Evolutionary conservation across 2,797 vertebrate species (phyloP), one percentile per base, ranked within the genome.

Genomic region (Podargus strigoides): DNA sequence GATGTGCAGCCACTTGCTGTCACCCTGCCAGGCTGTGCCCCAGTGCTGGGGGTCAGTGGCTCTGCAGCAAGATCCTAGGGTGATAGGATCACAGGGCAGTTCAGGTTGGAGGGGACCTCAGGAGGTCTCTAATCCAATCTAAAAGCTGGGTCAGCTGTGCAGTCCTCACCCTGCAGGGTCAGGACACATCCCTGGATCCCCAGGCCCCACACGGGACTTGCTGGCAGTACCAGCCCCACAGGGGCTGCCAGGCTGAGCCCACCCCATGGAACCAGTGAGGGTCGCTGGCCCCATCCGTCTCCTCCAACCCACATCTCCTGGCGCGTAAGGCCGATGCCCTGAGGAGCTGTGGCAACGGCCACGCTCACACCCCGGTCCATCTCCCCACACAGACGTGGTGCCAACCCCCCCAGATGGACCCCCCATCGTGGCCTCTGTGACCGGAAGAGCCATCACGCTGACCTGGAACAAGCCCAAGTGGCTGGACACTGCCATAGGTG

Each of bases 401-500:
- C 99, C 99, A 5, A 99, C 99, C 11, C 99, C 99, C 26, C 99
- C 99, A 1, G 99, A 99, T 1, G 99, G 99, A 1, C 98, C 98
- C 9, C 99, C 99, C 2, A 97, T 98, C 4, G 97, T 99, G 58
- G 97, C 98, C 44, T 98, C 96, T 34, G 98, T 99, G 97, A 99
- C 99, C 0, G 99, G 99, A 76, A 99, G 98, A 98, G 98, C 98
- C 89, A 97, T 99, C 96, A 98, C 96, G 0, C 96, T 99, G 73
- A 97, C 95, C 32, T 99, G 99, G 99, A 99, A 98, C 95, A 99
- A 99, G 58, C 99, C 99, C 39, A 98, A 97, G 95, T 98, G 98
- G 94, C 97, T 99, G 97, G 99, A 99, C 92, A 98, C 99, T 16
- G 98, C 99, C 34, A 99, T 99, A 90, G 99, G 99, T 99, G 98